phyloP scores from a whole-genome alignment of 1,140 invertebrate genomes.

The Zaprionus nigranus region DNA sequence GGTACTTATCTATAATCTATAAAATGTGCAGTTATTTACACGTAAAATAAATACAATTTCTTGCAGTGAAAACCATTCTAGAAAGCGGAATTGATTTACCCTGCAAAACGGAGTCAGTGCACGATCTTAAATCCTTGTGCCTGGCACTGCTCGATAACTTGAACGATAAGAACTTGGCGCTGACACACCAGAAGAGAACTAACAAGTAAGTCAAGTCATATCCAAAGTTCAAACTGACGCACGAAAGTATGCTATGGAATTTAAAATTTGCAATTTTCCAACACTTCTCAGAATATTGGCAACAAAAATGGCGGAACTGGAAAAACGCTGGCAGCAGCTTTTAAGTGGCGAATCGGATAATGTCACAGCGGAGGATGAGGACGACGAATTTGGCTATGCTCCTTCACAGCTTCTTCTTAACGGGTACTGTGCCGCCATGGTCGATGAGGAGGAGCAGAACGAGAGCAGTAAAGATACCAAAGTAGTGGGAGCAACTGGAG shows the following conservation, averaged over 20 bases:
- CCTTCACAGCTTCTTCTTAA: conserved; percentile 86
- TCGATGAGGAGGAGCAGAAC: conserved; percentile 79
- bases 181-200: conserved; percentile 93
- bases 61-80: conserved; percentile 88
- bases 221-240: no score
- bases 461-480: not conserved
- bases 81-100: conserved; percentile 88
- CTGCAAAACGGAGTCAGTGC: conserved; percentile 89
- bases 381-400: conserved; percentile 82
- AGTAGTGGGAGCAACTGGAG: conserved; percentile 26
- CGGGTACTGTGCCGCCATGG: conserved; percentile 85
- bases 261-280: not conserved
- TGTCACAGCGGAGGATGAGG: conserved; percentile 36
- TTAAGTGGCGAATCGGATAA: conserved; percentile 59
- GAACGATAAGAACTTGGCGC: conserved; percentile 92
- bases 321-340: conserved; percentile 84
- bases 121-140: conserved; percentile 91
- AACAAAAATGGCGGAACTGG: conserved; percentile 86
- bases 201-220: conserved; percentile 87
- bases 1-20: conserved; percentile 71
- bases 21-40: not conserved
- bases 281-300: conserved; percentile 85
- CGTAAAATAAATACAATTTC: not conserved
- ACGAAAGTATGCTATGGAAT: not conserved
- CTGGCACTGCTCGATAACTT: conserved; percentile 91